Evolutionary conservation across 2,113 vertebrate species (phyloP), one percentile per base, ranked within the genome.

Genomic region (Tringa solitaria): DNA sequence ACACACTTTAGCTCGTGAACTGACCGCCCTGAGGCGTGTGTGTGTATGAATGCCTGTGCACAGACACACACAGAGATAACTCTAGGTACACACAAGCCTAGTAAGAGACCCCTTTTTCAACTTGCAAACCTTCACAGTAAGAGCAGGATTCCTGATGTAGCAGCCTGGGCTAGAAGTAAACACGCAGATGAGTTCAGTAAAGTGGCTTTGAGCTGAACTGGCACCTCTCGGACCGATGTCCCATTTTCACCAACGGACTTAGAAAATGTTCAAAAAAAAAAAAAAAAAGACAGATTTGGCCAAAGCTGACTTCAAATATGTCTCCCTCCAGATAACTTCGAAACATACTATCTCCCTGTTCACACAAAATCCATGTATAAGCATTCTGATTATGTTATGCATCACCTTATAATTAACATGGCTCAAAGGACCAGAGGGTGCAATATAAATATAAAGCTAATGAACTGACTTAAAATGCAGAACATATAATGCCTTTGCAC

Each of bases 381-480:
- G 48, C 54, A 82, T 59, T 87, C 56, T 68, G 60, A 87, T 85
- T 84, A 30, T 28, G 51, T 68, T 84, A 78, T 32, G 51, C 30
- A 80, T 41, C 67, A 61, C 74, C 54, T 93, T 83, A 41, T 89
- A 94, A 97, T 96, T 96, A 87, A 83, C 46, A 54, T 43, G 54
- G 81, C 92, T 97, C 87, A 91, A 93, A 97, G 68, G 45, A 95
- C 54, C 46, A 87, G 68, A 90, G 68, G n/a, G 60, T 94, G 50
- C 10, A 3, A 81, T 87, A 75, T 43, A 93, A 93, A 92, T 87
- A 93, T 28, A 84, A 94, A 97, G 85, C 63, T 95, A 89, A 81
- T 83, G 84, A 95, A 59, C 37, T 91, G 83, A 94, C 87, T 97
- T 94, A 83, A 97, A 93, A 94, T 51, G 50, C 74, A 81, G 54